Evolutionary conservation across 64 coral and sea anemone species (phyloP).

Genomic region (Dendrophyllia cribrosa): DNA sequence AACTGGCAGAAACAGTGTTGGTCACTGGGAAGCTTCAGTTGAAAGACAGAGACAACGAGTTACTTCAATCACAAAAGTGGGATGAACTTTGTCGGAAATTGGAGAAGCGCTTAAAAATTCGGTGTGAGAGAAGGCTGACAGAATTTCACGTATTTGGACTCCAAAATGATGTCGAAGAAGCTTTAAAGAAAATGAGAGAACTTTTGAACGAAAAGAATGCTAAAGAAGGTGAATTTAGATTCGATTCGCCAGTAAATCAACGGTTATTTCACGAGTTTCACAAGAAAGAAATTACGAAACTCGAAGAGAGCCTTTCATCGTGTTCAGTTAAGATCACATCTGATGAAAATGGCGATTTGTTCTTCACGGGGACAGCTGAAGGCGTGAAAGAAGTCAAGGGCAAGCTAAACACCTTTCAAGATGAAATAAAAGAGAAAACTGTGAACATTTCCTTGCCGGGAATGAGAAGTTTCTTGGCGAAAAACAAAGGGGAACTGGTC

Average conservation of each 20-base stretch:
- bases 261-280: not conserved
- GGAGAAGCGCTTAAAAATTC: not conserved
- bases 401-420: not conserved
- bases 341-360: not conserved
- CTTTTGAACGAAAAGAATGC: constrained; percentile 9
- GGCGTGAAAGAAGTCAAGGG: not conserved
- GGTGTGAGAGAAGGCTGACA: not conserved
- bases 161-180: not conserved
- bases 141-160: constrained; percentile 14
- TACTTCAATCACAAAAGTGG: not conserved
- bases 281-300: not conserved
- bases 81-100: not conserved
- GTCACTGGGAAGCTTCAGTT: not conserved
- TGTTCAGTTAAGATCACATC: not conserved
- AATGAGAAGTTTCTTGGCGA: constrained; percentile 19
- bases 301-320: not conserved
- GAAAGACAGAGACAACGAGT: not conserved
- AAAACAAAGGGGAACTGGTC: not conserved
- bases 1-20: not conserved
- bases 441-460: constrained; percentile 1
- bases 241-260: not conserved
- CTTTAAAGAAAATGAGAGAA: not conserved
- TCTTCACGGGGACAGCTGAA: constrained; percentile 1
- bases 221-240: constrained; percentile 11
- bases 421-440: not conserved